Percentiles rank a stretch among this genome's conserved stretches.
Conservation (phyloP, 2,113 vertebrate genomes). For the Nannobrachium achirus region DNA sequence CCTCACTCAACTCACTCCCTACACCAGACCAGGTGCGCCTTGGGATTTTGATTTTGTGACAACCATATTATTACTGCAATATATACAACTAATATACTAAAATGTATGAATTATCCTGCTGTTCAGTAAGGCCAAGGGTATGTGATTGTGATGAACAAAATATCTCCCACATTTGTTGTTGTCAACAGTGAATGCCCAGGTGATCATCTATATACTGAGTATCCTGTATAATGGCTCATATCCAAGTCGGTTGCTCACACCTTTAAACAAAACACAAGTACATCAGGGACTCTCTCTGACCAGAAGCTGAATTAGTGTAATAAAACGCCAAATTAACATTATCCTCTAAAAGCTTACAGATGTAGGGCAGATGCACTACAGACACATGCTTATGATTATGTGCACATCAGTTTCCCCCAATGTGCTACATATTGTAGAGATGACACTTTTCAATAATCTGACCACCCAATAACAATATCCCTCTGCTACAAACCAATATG, state of each 20-base stretch:
- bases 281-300: not conserved
- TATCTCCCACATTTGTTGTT: too few species aligned
- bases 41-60: too few species aligned
- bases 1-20: too few species aligned
- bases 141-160: too few species aligned
- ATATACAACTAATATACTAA: too few species aligned
- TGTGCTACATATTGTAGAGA: conserved; percentile 12
- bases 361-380: conserved; percentile 29
- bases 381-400: conserved; percentile 36
- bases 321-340: conserved; percentile 8
- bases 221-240: not conserved
- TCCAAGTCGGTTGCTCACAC: not conserved
- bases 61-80: too few species aligned
- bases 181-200: not conserved
- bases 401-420: conserved; percentile 6
- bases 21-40: too few species aligned
- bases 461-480: not conserved
- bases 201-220: too few species aligned
- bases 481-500: not conserved
- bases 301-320: not conserved
- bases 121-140: too few species aligned
- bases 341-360: conserved; percentile 19
- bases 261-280: conserved; percentile 19
- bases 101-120: too few species aligned
- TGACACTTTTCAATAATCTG: not conserved